Conservation (phyloP, 2,113 vertebrate species). For the Synchiropus splendidus region DNA sequence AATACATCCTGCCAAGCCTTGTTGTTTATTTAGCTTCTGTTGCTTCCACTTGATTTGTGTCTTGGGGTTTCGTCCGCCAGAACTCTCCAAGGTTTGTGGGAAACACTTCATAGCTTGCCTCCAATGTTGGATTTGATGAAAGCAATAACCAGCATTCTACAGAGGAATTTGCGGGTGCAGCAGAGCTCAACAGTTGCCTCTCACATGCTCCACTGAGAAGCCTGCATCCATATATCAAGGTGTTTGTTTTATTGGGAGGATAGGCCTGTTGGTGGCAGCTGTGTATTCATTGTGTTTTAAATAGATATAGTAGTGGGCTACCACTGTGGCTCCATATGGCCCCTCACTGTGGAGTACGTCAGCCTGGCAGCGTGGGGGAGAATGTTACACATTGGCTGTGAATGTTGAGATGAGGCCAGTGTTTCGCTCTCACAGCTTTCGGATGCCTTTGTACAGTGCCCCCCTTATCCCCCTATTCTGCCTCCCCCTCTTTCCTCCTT, state of each 20-base stretch:
- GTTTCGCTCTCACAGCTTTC: slow-evolving; percentile 49
- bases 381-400: slow-evolving; percentile 66
- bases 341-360: slow-evolving; percentile 32
- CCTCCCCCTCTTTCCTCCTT: slow-evolving; percentile 49
- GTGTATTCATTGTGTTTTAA: slow-evolving; percentile 9
- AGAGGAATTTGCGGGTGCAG: slow-evolving; percentile 19
- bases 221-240: slow-evolving; percentile 8
- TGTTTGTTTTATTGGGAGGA: slow-evolving; percentile 27
- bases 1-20: slow-evolving; percentile 31
- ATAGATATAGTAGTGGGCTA: slow-evolving; percentile 15
- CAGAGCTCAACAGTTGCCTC: slow-evolving; percentile 22
- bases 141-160: slow-evolving; percentile 33
- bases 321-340: slow-evolving; percentile 36
- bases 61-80: slow-evolving; percentile 14
- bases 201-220: slow-evolving; percentile 18
- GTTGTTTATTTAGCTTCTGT: slow-evolving; percentile 34
- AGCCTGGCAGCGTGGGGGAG: slow-evolving; percentile 29
- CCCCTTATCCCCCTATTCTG: slow-evolving; percentile 32
- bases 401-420: slow-evolving; percentile 66
- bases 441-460: slow-evolving; percentile 55
- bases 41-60: slow-evolving; percentile 32
- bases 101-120: slow-evolving; percentile 16
- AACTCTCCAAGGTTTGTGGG: slow-evolving; percentile 24
- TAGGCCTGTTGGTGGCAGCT: too few relatives aligned
- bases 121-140: slow-evolving; percentile 33